Conservation (phyloP, 1,140 invertebrate species). For the Microvelia longipes region DNA sequence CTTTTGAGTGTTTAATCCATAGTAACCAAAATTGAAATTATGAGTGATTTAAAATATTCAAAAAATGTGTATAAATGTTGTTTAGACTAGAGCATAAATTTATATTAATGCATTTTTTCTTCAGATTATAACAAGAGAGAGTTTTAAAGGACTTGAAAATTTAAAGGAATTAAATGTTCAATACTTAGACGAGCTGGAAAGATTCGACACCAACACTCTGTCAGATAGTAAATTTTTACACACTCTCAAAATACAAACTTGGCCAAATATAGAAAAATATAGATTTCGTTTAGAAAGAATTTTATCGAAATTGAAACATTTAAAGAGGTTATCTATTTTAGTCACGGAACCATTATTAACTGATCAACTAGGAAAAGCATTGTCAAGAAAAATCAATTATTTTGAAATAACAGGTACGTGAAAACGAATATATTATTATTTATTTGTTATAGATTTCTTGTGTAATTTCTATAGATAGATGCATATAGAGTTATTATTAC, state of each 20-base stretch:
- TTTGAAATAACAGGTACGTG: slow-evolving; percentile 54
- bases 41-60: background rate
- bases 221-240: slow-evolving; percentile 19
- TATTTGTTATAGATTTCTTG: too few species aligned
- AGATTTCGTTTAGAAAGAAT: slow-evolving; percentile 41
- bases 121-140: slow-evolving; percentile 29
- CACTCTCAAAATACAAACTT: slow-evolving; percentile 43
- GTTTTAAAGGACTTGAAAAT: slow-evolving; percentile 26
- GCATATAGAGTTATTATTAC: too few species aligned
- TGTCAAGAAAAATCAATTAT: slow-evolving; percentile 56
- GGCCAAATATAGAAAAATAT: slow-evolving; percentile 44
- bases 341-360: slow-evolving; percentile 54
- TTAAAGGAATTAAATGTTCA: slow-evolving; percentile 27
- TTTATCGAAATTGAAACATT: slow-evolving; percentile 35
- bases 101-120: slow-evolving; percentile 7
- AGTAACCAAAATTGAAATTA: background rate
- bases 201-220: slow-evolving; percentile 30
- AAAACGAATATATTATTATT: too few species aligned
- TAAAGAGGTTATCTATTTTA: slow-evolving; percentile 49
- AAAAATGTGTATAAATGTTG: background rate
- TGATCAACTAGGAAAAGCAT: slow-evolving; percentile 26
- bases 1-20: too few species aligned
- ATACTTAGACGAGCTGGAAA: slow-evolving; percentile 25
- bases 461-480: too few species aligned
- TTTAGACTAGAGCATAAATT: too few species aligned